These are phyloP conservation scores for Platichthys stellatus DNA, from an alignment of 2,113 vertebrate genomes.

Conservation along the genomic window DNA sequence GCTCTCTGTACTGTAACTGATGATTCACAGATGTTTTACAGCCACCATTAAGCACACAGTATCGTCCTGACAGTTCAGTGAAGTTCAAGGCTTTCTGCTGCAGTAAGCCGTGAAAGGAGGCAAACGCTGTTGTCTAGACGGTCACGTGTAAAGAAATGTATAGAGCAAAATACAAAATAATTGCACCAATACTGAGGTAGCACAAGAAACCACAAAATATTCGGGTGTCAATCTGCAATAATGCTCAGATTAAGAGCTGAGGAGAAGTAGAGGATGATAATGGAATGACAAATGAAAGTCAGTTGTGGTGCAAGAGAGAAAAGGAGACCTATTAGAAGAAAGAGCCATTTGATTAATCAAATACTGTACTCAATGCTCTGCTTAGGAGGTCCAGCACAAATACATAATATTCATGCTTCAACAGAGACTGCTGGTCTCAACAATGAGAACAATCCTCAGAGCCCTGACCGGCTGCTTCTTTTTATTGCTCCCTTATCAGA, in stretches of 20 bases:
- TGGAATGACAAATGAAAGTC: neutral
- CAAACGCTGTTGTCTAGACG: neutral
- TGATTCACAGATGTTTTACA: neutral
- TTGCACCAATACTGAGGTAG: neutral
- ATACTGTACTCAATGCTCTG: too few species aligned
- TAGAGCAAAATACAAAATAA: too few species aligned
- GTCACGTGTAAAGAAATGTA: too few species aligned
- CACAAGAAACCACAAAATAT: neutral
- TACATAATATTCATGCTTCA: too few species aligned
- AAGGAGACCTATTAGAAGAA: neutral
- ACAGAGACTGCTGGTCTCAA: too few species aligned
- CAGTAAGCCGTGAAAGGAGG: neutral
- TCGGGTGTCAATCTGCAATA: neutral
- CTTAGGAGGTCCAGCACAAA: too few species aligned
- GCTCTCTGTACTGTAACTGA: neutral
- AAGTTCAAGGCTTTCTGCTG: neutral
- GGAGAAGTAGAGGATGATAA: neutral
- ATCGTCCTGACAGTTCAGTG: neutral
- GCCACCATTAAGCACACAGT: neutral
- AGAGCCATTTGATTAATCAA: too few species aligned
- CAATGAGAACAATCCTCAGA: neutral
- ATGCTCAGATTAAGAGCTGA: neutral
- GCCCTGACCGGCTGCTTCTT: constrained; percentile 7
- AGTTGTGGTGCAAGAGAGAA: too few species aligned
- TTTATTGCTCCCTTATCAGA: neutral